Percentiles rank a stretch among this genome's conserved stretches.
Evolutionary conservation across 2,797 vertebrate genomes (phyloP).

Genomic region (Columba guinea): DNA sequence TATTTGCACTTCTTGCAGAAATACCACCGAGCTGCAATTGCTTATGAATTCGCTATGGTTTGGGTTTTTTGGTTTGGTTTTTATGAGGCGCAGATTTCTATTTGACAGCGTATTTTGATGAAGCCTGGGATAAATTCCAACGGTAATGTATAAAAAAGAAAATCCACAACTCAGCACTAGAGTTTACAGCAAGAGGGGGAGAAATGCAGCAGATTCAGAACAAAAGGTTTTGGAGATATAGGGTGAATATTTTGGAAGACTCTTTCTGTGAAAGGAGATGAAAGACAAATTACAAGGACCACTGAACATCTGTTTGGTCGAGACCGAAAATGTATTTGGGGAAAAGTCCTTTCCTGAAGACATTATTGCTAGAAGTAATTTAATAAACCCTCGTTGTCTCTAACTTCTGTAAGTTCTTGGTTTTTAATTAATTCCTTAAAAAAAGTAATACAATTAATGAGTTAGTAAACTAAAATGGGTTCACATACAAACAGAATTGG

Average conservation of each 20-base stretch:
- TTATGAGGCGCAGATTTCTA: not conserved
- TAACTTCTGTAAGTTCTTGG: not conserved
- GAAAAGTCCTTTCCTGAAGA: not conserved
- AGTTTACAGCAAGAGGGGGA: not conserved
- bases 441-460: not conserved
- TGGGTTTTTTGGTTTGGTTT: not conserved
- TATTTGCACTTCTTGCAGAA: constrained; percentile 24
- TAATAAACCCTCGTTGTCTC: not conserved
- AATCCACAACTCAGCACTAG: not conserved
- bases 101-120: not conserved
- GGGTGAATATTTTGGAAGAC: not conserved
- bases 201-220: not conserved
- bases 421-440: not conserved
- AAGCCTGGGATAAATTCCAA: constrained; percentile 3
- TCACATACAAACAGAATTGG: not conserved
- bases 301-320: not conserved
- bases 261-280: not conserved
- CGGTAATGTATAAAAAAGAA: not conserved
- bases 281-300: not conserved
- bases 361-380: not conserved
- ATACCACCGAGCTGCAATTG: not conserved
- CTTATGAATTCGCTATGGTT: not conserved
- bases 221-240: not conserved
- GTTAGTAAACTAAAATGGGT: not conserved
- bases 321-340: not conserved